A percentile compares a stretch with the other conserved stretches of the same genome.
These are phyloP conservation scores for Diadumene lineata DNA, from an alignment of 92 coral and sea anemone genomes.

Conservation along the genomic window DNA sequence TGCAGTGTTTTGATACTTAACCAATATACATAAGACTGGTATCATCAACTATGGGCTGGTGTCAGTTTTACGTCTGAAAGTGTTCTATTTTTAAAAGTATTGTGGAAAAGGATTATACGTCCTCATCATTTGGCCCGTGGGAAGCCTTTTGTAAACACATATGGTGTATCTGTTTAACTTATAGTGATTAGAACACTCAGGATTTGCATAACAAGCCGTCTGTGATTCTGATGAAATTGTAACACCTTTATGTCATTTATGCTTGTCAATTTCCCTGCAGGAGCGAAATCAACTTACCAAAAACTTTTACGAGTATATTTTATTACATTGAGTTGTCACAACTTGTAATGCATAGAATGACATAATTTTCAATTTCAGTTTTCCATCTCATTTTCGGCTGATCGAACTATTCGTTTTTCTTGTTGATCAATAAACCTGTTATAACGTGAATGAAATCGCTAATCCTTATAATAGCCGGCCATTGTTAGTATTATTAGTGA, in stretches of 20 bases:
- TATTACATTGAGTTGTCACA: too few relatives aligned
- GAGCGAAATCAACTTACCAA: too few relatives aligned
- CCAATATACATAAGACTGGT: too few relatives aligned
- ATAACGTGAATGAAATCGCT: background rate
- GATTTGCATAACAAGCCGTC: background rate
- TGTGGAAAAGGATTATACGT: background rate
- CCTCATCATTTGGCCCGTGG: background rate
- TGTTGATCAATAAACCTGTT: background rate
- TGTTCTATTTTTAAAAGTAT: background rate
- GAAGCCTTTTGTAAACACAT: conserved; percentile 7
- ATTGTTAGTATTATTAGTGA: background rate
- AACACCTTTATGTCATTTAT: too few relatives aligned
- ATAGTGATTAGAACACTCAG: background rate
- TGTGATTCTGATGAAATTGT: background rate
- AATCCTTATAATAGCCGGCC: background rate
- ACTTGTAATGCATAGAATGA: too few relatives aligned
- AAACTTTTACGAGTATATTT: too few relatives aligned
- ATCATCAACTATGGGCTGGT: background rate
- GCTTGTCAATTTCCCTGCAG: too few relatives aligned
- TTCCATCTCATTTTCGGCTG: background rate
- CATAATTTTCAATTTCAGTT: too few relatives aligned
- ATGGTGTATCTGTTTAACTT: conserved; percentile 6
- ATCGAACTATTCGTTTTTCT: background rate
- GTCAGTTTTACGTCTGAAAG: background rate
- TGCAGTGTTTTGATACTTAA: too few relatives aligned